phyloP scores from a whole-genome alignment of 2,113 vertebrate genomes.

The Erythrocercus mccallii region DNA sequence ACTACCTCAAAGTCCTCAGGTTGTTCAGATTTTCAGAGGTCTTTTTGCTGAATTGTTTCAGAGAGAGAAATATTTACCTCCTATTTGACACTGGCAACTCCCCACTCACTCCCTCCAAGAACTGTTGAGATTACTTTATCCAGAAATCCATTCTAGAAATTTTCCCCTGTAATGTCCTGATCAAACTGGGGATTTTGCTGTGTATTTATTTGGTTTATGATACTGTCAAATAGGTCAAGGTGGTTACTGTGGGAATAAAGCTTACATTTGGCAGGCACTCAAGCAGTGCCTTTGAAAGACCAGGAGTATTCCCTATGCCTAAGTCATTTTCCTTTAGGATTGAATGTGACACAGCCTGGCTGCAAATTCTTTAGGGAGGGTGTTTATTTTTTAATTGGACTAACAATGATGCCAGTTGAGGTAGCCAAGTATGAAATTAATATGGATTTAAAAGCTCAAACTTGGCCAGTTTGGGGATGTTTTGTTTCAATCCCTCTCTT shows the following conservation, averaged over 20 bases:
- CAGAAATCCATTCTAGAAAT: neutral
- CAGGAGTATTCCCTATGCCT: neutral
- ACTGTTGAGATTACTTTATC: neutral
- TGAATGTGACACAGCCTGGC: neutral
- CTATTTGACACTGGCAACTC: neutral
- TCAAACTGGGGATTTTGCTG: neutral
- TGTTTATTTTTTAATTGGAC: neutral
- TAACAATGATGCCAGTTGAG: neutral
- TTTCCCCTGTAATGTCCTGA: neutral
- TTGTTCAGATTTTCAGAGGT: neutral
- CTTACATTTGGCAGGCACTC: neutral
- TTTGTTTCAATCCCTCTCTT: neutral
- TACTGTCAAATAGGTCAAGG: neutral
- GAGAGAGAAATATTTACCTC: neutral
- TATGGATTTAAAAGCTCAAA: neutral
- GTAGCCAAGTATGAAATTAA: neutral
- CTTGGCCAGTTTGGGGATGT: neutral
- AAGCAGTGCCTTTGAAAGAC: neutral
- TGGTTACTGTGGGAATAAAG: neutral
- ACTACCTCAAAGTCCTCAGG: neutral
- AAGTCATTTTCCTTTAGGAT: neutral
- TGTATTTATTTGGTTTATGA: neutral
- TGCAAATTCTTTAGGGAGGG: neutral
- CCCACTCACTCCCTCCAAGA: neutral
- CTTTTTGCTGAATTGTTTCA: neutral